phyloP scores from a whole-genome alignment of 2,888 invertebrate species.

The Leucania comma region DNA sequence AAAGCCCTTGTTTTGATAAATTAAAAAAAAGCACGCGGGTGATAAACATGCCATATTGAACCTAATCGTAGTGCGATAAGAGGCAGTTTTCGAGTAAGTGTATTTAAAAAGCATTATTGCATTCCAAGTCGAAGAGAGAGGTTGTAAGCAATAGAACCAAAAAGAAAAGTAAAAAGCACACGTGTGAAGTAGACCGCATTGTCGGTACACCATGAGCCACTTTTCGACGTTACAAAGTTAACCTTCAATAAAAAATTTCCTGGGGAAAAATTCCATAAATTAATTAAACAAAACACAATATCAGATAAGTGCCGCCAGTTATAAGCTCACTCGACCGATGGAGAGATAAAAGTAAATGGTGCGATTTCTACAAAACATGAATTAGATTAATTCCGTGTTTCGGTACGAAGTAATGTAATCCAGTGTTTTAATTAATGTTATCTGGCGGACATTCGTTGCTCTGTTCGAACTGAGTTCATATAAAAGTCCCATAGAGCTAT shows the following conservation, averaged over 20 bases:
- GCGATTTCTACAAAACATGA: neutral
- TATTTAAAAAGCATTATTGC: too few relatives aligned
- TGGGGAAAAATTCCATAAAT: constrained; percentile 2
- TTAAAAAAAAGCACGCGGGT: too few relatives aligned
- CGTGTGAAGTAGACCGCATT: too few relatives aligned
- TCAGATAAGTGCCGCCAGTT: neutral
- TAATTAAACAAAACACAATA: constrained; percentile 3
- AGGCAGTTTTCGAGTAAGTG: too few relatives aligned
- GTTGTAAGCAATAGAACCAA: too few relatives aligned
- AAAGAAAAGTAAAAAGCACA: too few relatives aligned
- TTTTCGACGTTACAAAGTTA: neutral
- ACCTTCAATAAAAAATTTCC: neutral
- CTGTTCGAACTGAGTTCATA: neutral
- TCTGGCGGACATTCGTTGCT: neutral
- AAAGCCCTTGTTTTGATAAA: too few relatives aligned
- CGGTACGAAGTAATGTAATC: neutral
- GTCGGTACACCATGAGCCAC: too few relatives aligned
- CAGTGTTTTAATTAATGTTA: neutral
- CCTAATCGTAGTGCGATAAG: too few relatives aligned
- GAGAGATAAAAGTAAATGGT: neutral
- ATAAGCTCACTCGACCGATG: neutral
- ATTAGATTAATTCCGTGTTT: neutral
- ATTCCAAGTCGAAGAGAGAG: too few relatives aligned
- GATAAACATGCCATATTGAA: too few relatives aligned
- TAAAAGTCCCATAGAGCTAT: neutral